Conservation (phyloP, 2,888 invertebrate species). For the Leptopterna dolabrata region DNA sequence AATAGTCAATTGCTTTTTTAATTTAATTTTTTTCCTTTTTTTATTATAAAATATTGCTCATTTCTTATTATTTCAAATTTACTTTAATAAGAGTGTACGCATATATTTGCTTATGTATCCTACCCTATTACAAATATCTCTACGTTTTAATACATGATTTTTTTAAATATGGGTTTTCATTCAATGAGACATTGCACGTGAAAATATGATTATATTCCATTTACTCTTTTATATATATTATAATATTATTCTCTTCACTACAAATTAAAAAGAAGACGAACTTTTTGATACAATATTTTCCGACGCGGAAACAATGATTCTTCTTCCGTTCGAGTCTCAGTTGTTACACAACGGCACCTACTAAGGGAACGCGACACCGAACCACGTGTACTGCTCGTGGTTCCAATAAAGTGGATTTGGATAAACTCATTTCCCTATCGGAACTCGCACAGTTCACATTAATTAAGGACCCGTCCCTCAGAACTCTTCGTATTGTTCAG, state of each 20-base stretch:
- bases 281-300: not conserved
- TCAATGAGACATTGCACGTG: constrained; percentile 46
- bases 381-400: too few relatives aligned
- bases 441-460: too few relatives aligned
- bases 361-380: too few relatives aligned
- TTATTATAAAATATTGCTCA: constrained; percentile 50
- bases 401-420: too few relatives aligned
- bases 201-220: constrained; percentile 35
- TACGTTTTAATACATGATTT: constrained; percentile 30
- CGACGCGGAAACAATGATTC: not conserved
- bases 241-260: not conserved
- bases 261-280: constrained; percentile 29
- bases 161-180: not conserved
- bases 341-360: too few relatives aligned
- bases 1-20: constrained; percentile 48
- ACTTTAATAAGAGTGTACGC: not conserved
- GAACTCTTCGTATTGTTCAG: not conserved
- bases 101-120: constrained; percentile 25
- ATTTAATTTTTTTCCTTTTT: constrained; percentile 28
- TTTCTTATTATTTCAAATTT: constrained; percentile 18
- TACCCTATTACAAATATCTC: not conserved
- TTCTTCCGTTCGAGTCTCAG: too few relatives aligned
- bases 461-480: too few relatives aligned
- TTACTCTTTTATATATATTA: not conserved
- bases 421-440: too few relatives aligned